A percentile compares a stretch with the other conserved stretches of the same genome.
These are phyloP conservation scores for Argyra leucocephala DNA, from an alignment of 2,888 invertebrate species.

Conservation along the genomic window DNA sequence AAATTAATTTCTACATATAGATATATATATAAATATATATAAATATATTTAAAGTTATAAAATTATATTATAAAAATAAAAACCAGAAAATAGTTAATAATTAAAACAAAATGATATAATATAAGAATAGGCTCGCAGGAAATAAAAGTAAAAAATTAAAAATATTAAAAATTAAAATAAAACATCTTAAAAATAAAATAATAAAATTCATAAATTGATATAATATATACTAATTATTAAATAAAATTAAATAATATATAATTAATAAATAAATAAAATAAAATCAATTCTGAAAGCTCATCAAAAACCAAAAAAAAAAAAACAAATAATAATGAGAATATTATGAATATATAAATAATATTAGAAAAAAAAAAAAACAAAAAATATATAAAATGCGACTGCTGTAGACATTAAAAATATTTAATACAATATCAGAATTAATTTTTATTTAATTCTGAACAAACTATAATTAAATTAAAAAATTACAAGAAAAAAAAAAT, in stretches of 20 bases:
- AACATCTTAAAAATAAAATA: neutral
- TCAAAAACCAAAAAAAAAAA: neutral
- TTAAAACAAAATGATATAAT: neutral
- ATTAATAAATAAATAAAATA: neutral
- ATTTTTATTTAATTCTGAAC: neutral
- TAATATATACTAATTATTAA: neutral
- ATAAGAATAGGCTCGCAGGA: neutral
- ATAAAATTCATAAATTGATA: neutral
- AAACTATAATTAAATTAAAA: neutral
- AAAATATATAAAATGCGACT: constrained; percentile 9
- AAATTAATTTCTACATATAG: neutral
- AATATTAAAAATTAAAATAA: neutral
- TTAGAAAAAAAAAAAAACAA: neutral
- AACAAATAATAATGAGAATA: too few relatives aligned
- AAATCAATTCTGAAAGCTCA: neutral
- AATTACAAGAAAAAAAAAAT: neutral
- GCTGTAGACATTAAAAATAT: constrained; percentile 11
- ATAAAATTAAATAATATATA: neutral
- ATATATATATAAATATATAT: neutral
- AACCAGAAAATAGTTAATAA: too few relatives aligned
- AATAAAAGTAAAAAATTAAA: neutral
- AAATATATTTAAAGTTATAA: neutral
- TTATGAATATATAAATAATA: constrained; percentile 1
- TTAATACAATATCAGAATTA: constrained; percentile 1
- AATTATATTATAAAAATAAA: too few relatives aligned